Percentiles rank a stretch among this genome's conserved stretches.
These are phyloP conservation scores for Leistus spinibarbis DNA, from an alignment of 2,888 invertebrate genomes.

Conservation along the genomic window DNA sequence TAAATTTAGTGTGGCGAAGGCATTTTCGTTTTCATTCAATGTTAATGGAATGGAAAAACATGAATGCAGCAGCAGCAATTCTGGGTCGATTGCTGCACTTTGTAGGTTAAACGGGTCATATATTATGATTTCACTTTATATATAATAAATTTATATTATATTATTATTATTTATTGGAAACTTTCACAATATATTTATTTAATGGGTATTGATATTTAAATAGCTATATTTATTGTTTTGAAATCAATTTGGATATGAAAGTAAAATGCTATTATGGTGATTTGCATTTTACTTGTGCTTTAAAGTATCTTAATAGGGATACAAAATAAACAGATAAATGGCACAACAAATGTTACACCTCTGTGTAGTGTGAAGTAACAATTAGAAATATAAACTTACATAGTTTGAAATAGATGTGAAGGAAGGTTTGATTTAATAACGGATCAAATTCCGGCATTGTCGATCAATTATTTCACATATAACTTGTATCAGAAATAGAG, in stretches of 20 bases:
- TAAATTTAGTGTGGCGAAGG: background rate
- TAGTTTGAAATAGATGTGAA: no score
- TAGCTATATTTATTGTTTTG: background rate
- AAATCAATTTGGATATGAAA: background rate
- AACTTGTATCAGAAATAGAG: no score
- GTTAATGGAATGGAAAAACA: background rate
- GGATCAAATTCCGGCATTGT: no score
- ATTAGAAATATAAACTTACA: no score
- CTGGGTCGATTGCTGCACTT: background rate
- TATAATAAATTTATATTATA: background rate
- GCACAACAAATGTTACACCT: no score
- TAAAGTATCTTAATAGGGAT: no score
- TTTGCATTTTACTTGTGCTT: background rate
- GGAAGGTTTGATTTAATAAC: no score
- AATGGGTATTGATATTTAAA: background rate
- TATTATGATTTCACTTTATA: background rate
- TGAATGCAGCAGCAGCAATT: no score
- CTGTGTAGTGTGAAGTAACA: no score
- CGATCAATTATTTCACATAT: no score
- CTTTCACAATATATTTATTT: background rate
- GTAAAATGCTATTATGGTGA: background rate
- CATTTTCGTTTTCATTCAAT: background rate
- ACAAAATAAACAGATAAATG: no score
- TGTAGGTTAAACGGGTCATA: background rate
- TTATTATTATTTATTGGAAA: background rate